A percentile compares a stretch with the other conserved stretches of the same genome.
Evolutionary conservation across 1,140 invertebrate species (phyloP).

Genomic region (Microplitis demolitor): DNA sequence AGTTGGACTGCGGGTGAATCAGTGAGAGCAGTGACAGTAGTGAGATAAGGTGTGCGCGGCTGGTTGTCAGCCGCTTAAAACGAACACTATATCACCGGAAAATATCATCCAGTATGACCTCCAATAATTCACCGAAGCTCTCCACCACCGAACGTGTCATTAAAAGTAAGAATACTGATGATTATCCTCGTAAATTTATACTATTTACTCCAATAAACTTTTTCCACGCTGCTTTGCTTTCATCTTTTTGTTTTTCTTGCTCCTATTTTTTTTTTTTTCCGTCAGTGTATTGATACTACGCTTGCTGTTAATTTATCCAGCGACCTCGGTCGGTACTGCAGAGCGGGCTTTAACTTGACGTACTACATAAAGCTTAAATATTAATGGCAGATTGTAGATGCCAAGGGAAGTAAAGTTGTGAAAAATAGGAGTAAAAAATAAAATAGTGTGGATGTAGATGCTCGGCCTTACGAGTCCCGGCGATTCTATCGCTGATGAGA

Average conservation of each 20-base stretch:
- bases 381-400: background rate
- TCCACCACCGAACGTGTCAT: constrained; percentile 75
- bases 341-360: background rate
- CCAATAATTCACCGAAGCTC: constrained; percentile 69
- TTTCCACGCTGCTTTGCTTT: constrained; percentile 1
- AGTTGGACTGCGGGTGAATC: background rate
- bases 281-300: too few species aligned
- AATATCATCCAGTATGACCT: constrained; percentile 61
- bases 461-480: background rate
- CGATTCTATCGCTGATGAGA: background rate
- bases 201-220: background rate
- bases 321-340: constrained; percentile 41
- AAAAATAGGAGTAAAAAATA: background rate
- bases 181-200: too few species aligned
- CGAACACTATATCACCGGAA: constrained; percentile 26
- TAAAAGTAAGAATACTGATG: constrained; percentile 67
- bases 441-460: background rate
- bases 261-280: background rate
- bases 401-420: background rate
- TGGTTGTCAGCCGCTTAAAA: constrained; percentile 20
- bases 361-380: background rate
- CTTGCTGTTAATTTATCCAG: background rate
- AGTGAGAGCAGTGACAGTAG: constrained; percentile 13
- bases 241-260: background rate
- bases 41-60: constrained; percentile 22